Evolutionary conservation across 2,113 vertebrate genomes (phyloP).

Genomic region (Caranx ignobilis): DNA sequence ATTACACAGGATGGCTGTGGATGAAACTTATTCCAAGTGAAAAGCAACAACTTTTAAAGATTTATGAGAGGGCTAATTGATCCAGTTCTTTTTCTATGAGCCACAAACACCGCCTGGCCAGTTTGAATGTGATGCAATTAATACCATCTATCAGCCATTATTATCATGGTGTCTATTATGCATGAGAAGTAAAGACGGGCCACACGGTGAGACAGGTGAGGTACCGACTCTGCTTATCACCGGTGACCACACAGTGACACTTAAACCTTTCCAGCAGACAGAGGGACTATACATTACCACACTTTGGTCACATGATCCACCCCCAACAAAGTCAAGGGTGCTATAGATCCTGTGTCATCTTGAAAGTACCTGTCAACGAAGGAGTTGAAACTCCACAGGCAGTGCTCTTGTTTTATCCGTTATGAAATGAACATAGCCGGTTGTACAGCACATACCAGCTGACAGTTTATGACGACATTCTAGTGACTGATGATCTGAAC

Average conservation of each 20-base stretch:
- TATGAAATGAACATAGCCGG: background rate
- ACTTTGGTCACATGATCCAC: conserved; percentile 27
- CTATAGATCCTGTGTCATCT: conserved; percentile 24
- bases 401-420: conserved; percentile 4
- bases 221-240: conserved; percentile 47
- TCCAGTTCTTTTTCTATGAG: conserved; percentile 21
- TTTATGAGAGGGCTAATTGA: conserved; percentile 66
- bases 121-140: conserved; percentile 55
- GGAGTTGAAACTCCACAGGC: conserved; percentile 35
- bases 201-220: background rate
- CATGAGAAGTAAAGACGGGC: conserved; percentile 60
- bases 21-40: conserved; percentile 41
- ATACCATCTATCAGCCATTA: conserved; percentile 51
- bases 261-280: conserved; percentile 49
- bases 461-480: background rate
- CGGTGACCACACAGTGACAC: conserved; percentile 40
- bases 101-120: conserved; percentile 50
- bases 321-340: conserved; percentile 32
- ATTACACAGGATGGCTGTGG: background rate
- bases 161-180: conserved; percentile 67
- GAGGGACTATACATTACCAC: conserved; percentile 50
- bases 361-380: conserved; percentile 43
- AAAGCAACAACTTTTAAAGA: conserved; percentile 48
- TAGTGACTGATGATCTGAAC: background rate
- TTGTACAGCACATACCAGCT: background rate